Percentiles rank a stretch among this genome's conserved stretches.
Conservation (phyloP, 2,113 vertebrate genomes). For the Antechinus flavipes region DNA sequence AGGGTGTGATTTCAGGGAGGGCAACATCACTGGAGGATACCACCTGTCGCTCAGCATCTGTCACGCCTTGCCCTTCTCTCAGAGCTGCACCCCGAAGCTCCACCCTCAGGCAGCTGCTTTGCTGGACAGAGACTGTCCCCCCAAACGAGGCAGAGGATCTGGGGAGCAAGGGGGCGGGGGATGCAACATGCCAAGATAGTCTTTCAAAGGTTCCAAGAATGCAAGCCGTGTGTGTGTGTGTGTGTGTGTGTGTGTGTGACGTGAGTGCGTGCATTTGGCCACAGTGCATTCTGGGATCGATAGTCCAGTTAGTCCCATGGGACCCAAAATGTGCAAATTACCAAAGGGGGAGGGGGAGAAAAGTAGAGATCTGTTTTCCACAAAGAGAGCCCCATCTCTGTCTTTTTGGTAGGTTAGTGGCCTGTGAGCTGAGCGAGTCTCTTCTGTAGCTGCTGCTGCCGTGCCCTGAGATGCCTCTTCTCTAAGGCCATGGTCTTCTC, state of each 20-base stretch:
- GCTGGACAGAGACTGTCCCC: slow-evolving; percentile 41
- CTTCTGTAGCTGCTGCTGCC: slow-evolving; percentile 91
- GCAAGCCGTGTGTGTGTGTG: slow-evolving; percentile 69
- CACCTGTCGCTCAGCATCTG: slow-evolving; percentile 82
- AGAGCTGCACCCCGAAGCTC: slow-evolving; percentile 46
- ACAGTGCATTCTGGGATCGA: slow-evolving; percentile 72
- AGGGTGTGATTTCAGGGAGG: slow-evolving; percentile 76
- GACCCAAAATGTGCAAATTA: slow-evolving; percentile 85
- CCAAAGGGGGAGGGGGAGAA: slow-evolving; percentile 59
- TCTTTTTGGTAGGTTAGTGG: slow-evolving; percentile 78
- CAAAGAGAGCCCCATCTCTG: slow-evolving; percentile 50
- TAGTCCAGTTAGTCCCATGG: slow-evolving; percentile 49
- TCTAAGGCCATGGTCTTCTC: slow-evolving; percentile 90
- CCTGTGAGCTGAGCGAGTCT: slow-evolving; percentile 89
- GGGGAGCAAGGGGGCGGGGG: slow-evolving; percentile 11
- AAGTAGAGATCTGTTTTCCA: slow-evolving; percentile 55
- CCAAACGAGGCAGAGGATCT: slow-evolving; percentile 38
- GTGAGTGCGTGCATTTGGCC: slow-evolving; percentile 13
- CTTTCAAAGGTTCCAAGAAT: slow-evolving; percentile 67
- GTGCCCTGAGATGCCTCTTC: slow-evolving; percentile 89
- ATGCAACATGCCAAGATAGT: not conserved
- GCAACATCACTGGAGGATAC: slow-evolving; percentile 64
- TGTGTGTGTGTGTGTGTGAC: slow-evolving; percentile 59
- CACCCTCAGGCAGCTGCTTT: slow-evolving; percentile 22
- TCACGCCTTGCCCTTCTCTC: slow-evolving; percentile 74